phyloP scores from a whole-genome alignment of 2,797 vertebrate species.

The Etheostoma perlongum region DNA sequence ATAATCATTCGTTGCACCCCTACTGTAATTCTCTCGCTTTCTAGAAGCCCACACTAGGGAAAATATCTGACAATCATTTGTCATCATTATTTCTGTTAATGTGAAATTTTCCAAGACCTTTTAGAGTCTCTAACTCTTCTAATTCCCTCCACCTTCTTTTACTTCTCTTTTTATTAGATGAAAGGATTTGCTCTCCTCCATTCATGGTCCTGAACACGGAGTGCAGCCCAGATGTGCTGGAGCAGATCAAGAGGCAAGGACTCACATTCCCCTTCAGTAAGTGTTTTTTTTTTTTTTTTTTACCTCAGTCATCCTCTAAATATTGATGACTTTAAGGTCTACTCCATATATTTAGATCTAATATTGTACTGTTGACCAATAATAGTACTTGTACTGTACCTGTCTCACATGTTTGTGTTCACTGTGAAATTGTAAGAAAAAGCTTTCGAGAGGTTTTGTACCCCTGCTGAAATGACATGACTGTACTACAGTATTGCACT shows the following conservation, averaged over 20 bases:
- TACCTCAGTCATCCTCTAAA: neutral
- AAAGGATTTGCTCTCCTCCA: constrained; percentile 93
- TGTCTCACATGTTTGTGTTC: constrained; percentile 3
- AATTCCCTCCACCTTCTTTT: neutral
- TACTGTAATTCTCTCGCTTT: neutral
- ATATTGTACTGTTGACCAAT: neutral
- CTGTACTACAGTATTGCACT: neutral
- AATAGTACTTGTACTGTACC: neutral
- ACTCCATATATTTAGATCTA: neutral
- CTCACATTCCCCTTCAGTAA: constrained; percentile 97
- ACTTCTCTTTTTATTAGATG: constrained; percentile 70
- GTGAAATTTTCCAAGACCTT: neutral
- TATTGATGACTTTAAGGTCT: neutral
- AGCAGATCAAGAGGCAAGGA: constrained; percentile 93
- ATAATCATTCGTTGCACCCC: neutral
- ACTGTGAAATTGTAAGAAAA: constrained; percentile 1
- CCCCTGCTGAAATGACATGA: neutral
- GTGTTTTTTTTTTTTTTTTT: constrained; percentile 65
- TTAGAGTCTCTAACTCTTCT: neutral
- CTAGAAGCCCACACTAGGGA: neutral
- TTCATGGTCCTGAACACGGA: constrained; percentile 98
- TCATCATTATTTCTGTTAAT: neutral
- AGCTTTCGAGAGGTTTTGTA: neutral
- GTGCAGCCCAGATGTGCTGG: constrained; percentile 91
- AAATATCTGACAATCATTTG: neutral